Conservation (phyloP, 2,113 vertebrate species). For the Passer montanus region DNA sequence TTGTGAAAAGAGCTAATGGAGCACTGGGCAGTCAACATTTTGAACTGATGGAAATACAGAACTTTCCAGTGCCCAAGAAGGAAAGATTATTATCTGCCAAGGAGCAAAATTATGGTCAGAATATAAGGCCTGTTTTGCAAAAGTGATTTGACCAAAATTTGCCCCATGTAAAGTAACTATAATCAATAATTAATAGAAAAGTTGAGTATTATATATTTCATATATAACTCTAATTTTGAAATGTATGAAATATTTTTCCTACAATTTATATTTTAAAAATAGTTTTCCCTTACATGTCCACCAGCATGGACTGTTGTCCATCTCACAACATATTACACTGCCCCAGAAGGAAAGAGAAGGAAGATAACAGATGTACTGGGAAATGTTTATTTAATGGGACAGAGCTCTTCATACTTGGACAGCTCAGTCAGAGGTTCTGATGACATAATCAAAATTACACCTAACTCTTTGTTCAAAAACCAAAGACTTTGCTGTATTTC, state of each 20-base stretch:
- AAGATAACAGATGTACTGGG: not conserved
- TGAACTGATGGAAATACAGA: not conserved
- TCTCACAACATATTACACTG: not conserved
- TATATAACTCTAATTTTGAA: not conserved
- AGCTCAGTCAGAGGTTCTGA: not conserved
- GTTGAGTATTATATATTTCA: not conserved
- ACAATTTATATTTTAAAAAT: not conserved
- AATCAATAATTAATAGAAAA: not conserved
- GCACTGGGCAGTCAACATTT: not conserved
- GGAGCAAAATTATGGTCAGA: not conserved
- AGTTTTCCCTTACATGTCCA: not conserved
- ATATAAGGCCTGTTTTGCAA: not conserved
- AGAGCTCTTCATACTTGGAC: not conserved
- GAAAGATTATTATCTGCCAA: not conserved
- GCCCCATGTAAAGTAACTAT: not conserved
- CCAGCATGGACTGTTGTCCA: not conserved
- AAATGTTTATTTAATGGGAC: not conserved
- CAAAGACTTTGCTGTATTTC: not conserved
- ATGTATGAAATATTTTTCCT: not conserved
- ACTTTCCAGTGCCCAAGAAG: not conserved
- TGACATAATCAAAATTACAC: not conserved
- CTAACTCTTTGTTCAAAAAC: not conserved
- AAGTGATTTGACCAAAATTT: not conserved
- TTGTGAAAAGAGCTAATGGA: not conserved
- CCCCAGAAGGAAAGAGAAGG: not conserved